Evolutionary conservation across 2,113 vertebrate genomes (phyloP).

Genomic region (Mobula birostris): DNA sequence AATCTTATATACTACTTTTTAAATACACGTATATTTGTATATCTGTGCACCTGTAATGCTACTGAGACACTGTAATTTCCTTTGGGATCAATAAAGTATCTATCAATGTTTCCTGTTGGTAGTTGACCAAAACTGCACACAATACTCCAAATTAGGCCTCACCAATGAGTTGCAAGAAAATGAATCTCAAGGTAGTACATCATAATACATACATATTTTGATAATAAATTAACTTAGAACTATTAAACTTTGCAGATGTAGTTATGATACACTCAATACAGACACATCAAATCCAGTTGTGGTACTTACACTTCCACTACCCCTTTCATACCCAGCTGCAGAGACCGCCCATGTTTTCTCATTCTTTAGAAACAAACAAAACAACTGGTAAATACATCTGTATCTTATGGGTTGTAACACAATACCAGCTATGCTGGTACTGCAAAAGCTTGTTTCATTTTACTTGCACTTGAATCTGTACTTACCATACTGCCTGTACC

Average conservation of each 20-base stretch:
- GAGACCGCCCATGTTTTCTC: conserved; percentile 25
- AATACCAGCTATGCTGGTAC: background rate
- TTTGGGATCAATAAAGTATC: no score
- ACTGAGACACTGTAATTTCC: no score
- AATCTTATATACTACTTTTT: no score
- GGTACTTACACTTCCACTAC: conserved; percentile 43
- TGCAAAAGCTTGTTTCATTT: background rate
- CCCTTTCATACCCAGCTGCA: conserved; percentile 13
- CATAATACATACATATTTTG: no score
- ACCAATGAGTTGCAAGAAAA: no score
- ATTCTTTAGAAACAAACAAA: conserved; percentile 29
- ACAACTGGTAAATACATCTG: background rate
- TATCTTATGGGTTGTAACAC: background rate
- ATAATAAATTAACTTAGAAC: no score
- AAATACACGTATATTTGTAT: no score
- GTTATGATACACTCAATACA: background rate
- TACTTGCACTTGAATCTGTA: conserved; percentile 42
- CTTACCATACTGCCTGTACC: conserved; percentile 98
- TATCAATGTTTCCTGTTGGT: no score
- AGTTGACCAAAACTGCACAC: no score
- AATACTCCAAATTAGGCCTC: no score
- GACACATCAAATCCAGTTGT: background rate
- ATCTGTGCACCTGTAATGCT: no score
- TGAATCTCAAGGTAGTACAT: no score
- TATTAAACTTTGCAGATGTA: background rate